Base-by-base conservation (phyloP, 1,140 invertebrate species). In the Heliconius hermathena region DNA sequence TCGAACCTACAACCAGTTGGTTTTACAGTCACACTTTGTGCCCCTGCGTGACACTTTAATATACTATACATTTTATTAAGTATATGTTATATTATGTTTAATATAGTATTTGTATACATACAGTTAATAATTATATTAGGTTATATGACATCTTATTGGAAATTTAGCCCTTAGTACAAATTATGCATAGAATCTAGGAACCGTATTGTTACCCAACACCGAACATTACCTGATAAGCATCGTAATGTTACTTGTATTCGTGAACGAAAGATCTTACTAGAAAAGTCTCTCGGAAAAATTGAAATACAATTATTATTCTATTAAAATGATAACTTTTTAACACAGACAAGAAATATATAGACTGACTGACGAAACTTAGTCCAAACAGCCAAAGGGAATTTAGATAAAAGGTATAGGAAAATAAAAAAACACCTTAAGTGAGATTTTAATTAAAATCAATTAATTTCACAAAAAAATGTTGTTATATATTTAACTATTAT, bases 141-240 rank as follows among this genome's bases (percentile, higher is more conserved):
- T 66, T 66, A 26, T 16, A 26, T 16, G n/a, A 26, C 11, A 66
- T 66, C 26, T 66, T 66, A 16, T 66, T 66, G 22, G 22, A 3
- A 66, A 13, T n/a, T 29, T 29, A 1, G 60, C 26, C 60, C 26
- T 66, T 66, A 66, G 26, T 66, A 66, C 46, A 76, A 76, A 76
- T 76, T 66, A 76, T 76, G 33, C 74, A 76, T 66, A 36, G 33
- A 76, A 76, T 76, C 74, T 38, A 66, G 33, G 74, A 66, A 76
- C 74, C 74, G 52, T 80, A 36, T 66, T 76, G 71, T 73, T 76
- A 60, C 72, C 79, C 29, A 60, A 71, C 71, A 80, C 73, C 49
- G 49, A 71, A 60, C 54, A 52, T 60, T 52, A 74, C 75, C 71
- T 73, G 79, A 80, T 80, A 76, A 80, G 71, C 79, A 77, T 80